Base-by-base conservation (phyloP, 1,140 invertebrate genomes). In the Drosophila repleta region DNA sequence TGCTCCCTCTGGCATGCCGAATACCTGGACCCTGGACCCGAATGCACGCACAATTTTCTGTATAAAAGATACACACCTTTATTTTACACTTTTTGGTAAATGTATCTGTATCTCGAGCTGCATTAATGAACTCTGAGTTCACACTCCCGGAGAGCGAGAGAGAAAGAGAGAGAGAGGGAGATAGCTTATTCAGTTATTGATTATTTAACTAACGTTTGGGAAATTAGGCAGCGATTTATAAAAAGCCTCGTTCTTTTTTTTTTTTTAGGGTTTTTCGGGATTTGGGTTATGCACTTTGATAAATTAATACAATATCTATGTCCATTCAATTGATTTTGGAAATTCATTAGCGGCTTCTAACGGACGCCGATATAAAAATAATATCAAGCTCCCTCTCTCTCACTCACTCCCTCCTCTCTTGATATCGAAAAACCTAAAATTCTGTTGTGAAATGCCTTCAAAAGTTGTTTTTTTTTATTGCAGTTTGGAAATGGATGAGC, bases 211-310 rank as follows among this genome's bases (percentile, higher is more conserved):
- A 83, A 83, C 46, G 79, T 63, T 35, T 79, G 65, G 83, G 82
- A 88, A 88, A 88, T 88, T 88, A 88, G 83, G 79, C 84, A 88
- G 72, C 84, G 83, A 88, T 89, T 87, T 87, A 87, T 87, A 83
- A 71, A 88, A 79, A 79, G 75, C 71, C 78, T 64, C 63, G 35
- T 53, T 37, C 20, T 46, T 55, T 43, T 48, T 32, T 45, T 43
- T 48, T 32, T 45, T 29, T 29, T 10, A 2, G 6, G 2, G 15
- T 17, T 24, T 51, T 17, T 24, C 41, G 4, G 39, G 39, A n/a
- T 52, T 66, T 56, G 63, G 77, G 63, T 61, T 81, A 70, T 76
- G 79, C 76, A 71, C 68, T 88, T 88, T 88, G 83, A 88, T 88
- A 88, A 88, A 88, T 88, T 88, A 88, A 88, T 88, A 88, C 79